Percentiles rank a stretch among this genome's conserved stretches.
phyloP scores from a whole-genome alignment of 2,797 vertebrate genomes.

The Malacoraja senta region DNA sequence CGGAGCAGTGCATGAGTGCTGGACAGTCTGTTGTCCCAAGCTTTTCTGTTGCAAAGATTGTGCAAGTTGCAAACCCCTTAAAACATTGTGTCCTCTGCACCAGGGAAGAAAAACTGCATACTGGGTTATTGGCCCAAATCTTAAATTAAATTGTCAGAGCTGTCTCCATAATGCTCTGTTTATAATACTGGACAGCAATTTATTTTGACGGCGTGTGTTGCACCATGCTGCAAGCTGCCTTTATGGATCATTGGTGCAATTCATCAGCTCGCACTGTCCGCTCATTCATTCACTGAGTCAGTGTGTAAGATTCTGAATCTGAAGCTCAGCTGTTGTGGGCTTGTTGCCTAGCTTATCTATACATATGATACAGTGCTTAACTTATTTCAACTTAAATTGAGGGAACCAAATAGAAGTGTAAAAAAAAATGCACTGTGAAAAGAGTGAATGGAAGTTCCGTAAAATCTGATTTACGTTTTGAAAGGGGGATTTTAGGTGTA shows the following conservation, averaged over 20 bases:
- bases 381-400: neutral
- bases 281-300: constrained; percentile 35
- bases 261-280: constrained; percentile 60
- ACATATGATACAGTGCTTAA: neutral
- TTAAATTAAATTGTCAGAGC: constrained; percentile 77
- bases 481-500: neutral
- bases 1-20: neutral
- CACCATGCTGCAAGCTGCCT: constrained; percentile 72
- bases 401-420: neutral
- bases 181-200: constrained; percentile 65
- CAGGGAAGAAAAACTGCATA: neutral
- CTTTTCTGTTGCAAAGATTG: constrained; percentile 10
- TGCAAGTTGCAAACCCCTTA: neutral
- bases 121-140: constrained; percentile 52
- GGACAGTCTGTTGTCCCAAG: neutral
- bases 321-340: constrained; percentile 15
- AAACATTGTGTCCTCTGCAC: neutral
- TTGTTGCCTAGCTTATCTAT: constrained; percentile 23
- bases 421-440: neutral
- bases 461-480: neutral
- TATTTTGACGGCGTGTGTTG: constrained; percentile 68
- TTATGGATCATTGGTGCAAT: constrained; percentile 68
- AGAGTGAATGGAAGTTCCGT: neutral
- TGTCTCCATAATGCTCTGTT: constrained; percentile 65
- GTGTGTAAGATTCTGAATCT: neutral